Evolutionary conservation across 2,797 vertebrate species (phyloP), one percentile per base, ranked within the genome.

Genomic region (Aeoliscus strigatus): DNA sequence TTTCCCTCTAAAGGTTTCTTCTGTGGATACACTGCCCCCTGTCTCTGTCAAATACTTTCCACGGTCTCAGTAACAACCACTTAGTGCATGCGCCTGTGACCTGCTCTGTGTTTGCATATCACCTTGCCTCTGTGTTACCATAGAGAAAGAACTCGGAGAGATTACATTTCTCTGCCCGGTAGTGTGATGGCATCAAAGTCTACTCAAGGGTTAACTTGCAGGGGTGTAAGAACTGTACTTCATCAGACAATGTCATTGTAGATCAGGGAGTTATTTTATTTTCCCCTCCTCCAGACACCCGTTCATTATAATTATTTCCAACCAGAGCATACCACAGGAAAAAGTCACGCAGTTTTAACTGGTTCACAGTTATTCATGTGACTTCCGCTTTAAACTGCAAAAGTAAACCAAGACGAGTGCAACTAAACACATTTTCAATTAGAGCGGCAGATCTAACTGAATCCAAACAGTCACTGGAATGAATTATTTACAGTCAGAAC

Each of bases 401-500:
- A 32, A 41, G 12, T 21, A 11, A 28, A 31, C 3, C n/a, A n/a
- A n/a, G 5, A 4, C 32, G 34, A 38, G 42, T 49, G 4, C 33
- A 25, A 10, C 6, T 14, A 9, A 30, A 33, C 7, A 14, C 8
- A 10, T 27, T 30, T 18, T 30, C 12, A 3, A 14, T 8, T 23
- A 26, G 49, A 35, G 8, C 1, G 10, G 9, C 25, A 39, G 1
- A 46, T 24, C 17, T 13, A 39, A 7, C n/a, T 2, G 5, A 5
- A 9, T 25, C 24, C 24, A 2, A 6, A 60, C 62, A 29, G 28
- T 44, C 64, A 30, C 36, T 21, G 28, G 42, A 38, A 74, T 68
- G 4, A 79, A 77, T 80, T 63, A 77, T 81, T 76, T 57, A 71
- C 55, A 27, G 39, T 25, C 32, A 51, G 49, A 52, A 33, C 45